A percentile compares a stretch with the other conserved stretches of the same genome.
phyloP scores from a whole-genome alignment of 1,140 invertebrate genomes.

The Mizuhopecten yessoensis region DNA sequence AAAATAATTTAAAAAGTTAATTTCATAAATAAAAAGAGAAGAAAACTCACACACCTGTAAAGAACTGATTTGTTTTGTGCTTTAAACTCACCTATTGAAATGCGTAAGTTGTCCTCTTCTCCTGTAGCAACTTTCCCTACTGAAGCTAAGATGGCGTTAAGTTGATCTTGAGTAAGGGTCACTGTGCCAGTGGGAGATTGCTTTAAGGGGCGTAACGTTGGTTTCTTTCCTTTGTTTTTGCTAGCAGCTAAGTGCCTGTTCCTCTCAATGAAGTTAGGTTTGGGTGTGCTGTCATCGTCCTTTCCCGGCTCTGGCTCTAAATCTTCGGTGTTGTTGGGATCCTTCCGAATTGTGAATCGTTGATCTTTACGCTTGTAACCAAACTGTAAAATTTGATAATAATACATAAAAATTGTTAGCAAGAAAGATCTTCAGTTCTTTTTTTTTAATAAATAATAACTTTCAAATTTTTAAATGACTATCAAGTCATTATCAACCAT shows the following conservation, averaged over 20 bases:
- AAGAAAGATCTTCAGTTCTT: too few relatives aligned
- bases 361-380: conserved; percentile 73
- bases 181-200: conserved; percentile 67
- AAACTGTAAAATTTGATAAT: conserved; percentile 68
- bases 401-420: conserved; percentile 60
- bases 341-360: conserved; percentile 65
- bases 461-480: too few relatives aligned
- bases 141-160: conserved; percentile 79
- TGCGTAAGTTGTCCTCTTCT: conserved; percentile 69
- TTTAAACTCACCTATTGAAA: conserved; percentile 77
- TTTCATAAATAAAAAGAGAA: too few relatives aligned
- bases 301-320: conserved; percentile 55
- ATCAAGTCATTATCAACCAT: too few relatives aligned
- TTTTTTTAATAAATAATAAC: too few relatives aligned
- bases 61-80: too few relatives aligned
- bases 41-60: too few relatives aligned
- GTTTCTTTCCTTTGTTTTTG: conserved; percentile 56
- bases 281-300: conserved; percentile 54
- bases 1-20: too few relatives aligned
- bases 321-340: conserved; percentile 57
- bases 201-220: conserved; percentile 49
- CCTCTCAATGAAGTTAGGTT: conserved; percentile 71
- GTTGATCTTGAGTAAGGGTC: conserved; percentile 80
- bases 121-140: conserved; percentile 75
- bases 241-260: conserved; percentile 65